These are phyloP conservation scores for Actias luna DNA, from an alignment of 2,888 invertebrate genomes.

Conservation along the genomic window DNA sequence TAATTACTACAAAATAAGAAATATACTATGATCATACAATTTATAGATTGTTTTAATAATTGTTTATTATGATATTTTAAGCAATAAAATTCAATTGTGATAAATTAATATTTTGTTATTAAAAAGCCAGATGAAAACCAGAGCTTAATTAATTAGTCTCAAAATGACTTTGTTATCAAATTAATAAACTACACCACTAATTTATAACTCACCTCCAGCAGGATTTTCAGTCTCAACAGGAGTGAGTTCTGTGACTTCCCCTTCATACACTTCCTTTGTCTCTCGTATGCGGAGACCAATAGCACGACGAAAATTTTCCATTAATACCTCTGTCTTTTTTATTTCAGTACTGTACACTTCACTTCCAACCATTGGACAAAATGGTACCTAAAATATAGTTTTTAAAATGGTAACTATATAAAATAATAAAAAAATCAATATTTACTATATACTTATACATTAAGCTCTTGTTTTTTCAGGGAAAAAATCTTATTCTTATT, in stretches of 20 bases:
- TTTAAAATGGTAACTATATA: background rate
- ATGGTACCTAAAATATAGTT: slow-evolving; percentile 83
- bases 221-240: slow-evolving; percentile 99
- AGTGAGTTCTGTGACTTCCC: slow-evolving; percentile 98
- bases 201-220: slow-evolving; percentile 86
- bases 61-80: background rate
- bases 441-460: too few relatives aligned
- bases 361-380: slow-evolving; percentile 95
- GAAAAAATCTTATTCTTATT: too few relatives aligned
- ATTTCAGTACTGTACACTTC: slow-evolving; percentile 99
- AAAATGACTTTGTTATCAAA: background rate
- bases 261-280: slow-evolving; percentile 99
- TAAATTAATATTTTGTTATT: background rate
- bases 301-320: slow-evolving; percentile 99
- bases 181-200: slow-evolving; percentile 4
- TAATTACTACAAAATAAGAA: too few relatives aligned
- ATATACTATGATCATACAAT: background rate
- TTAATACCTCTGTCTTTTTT: slow-evolving; percentile 99
- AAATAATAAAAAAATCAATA: too few relatives aligned
- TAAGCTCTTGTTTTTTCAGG: too few relatives aligned
- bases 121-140: too few relatives aligned
- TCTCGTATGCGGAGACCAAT: slow-evolving; percentile 97
- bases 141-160: background rate
- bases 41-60: background rate
- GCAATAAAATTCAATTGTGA: background rate